Conservation (phyloP, 2,888 invertebrate species). For the Cepaea hortensis region DNA sequence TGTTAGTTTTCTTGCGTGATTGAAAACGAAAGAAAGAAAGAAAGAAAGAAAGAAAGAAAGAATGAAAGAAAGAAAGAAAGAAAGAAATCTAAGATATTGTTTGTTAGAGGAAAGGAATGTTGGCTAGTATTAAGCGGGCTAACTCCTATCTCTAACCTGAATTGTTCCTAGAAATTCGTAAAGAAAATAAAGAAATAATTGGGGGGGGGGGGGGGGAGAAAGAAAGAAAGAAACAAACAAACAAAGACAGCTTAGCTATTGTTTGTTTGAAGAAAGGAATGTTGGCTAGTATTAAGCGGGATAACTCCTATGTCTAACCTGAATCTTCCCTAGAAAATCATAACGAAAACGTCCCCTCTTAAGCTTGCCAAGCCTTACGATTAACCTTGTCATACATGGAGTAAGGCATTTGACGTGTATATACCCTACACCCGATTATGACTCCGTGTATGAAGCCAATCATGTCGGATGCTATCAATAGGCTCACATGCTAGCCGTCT, state of each 20-base stretch:
- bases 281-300: neutral
- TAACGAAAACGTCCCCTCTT: neutral
- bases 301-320: neutral
- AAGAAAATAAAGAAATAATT: neutral
- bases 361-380: too few relatives aligned
- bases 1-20: too few relatives aligned
- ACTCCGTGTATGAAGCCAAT: too few relatives aligned
- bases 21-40: slow-evolving; percentile 22
- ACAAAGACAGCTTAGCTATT: neutral
- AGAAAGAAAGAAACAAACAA: slow-evolving; percentile 1
- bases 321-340: neutral
- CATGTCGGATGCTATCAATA: too few relatives aligned
- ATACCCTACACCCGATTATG: too few relatives aligned
- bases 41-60: slow-evolving; percentile 27
- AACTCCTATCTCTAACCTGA: neutral
- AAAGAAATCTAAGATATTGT: neutral
- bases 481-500: too few relatives aligned
- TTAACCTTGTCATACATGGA: too few relatives aligned
- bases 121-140: neutral
- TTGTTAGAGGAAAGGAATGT: neutral
- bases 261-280: neutral
- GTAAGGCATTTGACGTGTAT: too few relatives aligned
- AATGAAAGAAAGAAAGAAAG: slow-evolving; percentile 9
- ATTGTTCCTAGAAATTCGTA: neutral
- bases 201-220: neutral